A percentile compares a stretch with the other conserved stretches of the same genome.
These are phyloP conservation scores for Tortricodes alternella DNA, from an alignment of 2,888 invertebrate species.

Conservation along the genomic window DNA sequence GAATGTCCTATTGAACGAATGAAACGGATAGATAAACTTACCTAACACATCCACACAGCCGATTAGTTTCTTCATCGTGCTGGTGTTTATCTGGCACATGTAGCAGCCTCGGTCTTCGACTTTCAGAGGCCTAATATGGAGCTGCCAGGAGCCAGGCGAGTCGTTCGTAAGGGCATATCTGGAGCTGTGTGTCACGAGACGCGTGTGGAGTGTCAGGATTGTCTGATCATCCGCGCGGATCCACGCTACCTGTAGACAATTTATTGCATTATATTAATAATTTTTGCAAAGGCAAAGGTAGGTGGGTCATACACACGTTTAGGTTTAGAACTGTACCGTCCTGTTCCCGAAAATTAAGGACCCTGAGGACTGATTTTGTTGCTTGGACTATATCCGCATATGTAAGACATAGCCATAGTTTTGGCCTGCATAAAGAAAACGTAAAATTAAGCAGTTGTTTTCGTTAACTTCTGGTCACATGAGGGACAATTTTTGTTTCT, in stretches of 20 bases:
- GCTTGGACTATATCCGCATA: no score
- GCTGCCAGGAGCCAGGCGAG: conserved; percentile 87
- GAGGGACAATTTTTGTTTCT: no score
- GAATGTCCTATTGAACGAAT: no score
- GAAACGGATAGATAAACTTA: conserved; percentile 56
- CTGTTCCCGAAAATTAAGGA: no score
- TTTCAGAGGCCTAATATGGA: conserved; percentile 87
- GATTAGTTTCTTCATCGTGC: conserved; percentile 88
- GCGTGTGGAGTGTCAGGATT: conserved; percentile 87
- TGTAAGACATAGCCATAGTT: no score
- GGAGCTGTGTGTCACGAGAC: conserved; percentile 89
- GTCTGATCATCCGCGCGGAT: conserved; percentile 89
- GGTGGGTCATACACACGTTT: no score
- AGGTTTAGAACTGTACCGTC: no score
- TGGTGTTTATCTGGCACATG: conserved; percentile 92
- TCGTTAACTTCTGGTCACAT: no score
- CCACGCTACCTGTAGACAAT: conserved; percentile 86
- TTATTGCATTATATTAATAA: background rate
- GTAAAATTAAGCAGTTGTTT: no score
- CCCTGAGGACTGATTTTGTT: no score
- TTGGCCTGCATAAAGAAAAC: no score
- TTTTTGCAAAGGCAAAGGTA: background rate
- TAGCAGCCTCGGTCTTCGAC: conserved; percentile 90
- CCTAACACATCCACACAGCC: conserved; percentile 91
- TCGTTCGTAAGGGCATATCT: conserved; percentile 87